A percentile compares a stretch with the other conserved stretches of the same genome.
Evolutionary conservation across 2,888 invertebrate genomes (phyloP).

Genomic region (Loripinus fragilis): DNA sequence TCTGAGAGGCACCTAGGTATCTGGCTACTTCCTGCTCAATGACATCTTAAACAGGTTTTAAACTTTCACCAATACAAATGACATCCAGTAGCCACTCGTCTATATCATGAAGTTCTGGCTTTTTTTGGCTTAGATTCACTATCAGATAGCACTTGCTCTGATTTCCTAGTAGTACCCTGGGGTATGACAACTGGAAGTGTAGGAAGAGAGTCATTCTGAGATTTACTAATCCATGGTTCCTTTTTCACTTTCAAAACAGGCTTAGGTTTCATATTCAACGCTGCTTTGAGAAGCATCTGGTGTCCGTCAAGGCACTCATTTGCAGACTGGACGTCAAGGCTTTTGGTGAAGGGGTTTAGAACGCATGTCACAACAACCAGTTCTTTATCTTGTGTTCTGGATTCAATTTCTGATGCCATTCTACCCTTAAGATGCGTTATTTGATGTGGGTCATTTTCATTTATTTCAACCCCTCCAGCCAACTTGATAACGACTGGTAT

Average conservation of each 20-base stretch:
- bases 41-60: not conserved
- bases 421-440: conserved; percentile 9
- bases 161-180: too few relatives aligned
- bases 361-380: not conserved
- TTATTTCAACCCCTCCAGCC: not conserved
- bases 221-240: not conserved
- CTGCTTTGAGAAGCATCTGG: not conserved
- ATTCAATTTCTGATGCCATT: not conserved
- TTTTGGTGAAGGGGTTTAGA: conserved; percentile 20
- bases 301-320: not conserved
- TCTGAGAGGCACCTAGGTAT: not conserved
- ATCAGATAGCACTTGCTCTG: not conserved
- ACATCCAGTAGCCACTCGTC: conserved; percentile 24
- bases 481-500: conserved; percentile 1
- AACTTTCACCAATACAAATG: not conserved
- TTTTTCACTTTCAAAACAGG: too few relatives aligned
- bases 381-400: conserved; percentile 10
- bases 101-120: not conserved
- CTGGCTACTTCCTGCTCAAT: not conserved
- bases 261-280: too few relatives aligned
- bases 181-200: too few relatives aligned
- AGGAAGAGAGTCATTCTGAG: not conserved
- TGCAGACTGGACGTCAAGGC: not conserved
- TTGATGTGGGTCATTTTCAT: not conserved
- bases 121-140: too few relatives aligned